phyloP scores from a whole-genome alignment of 2,113 vertebrate species.

The Nyctereutes procyonoides region DNA sequence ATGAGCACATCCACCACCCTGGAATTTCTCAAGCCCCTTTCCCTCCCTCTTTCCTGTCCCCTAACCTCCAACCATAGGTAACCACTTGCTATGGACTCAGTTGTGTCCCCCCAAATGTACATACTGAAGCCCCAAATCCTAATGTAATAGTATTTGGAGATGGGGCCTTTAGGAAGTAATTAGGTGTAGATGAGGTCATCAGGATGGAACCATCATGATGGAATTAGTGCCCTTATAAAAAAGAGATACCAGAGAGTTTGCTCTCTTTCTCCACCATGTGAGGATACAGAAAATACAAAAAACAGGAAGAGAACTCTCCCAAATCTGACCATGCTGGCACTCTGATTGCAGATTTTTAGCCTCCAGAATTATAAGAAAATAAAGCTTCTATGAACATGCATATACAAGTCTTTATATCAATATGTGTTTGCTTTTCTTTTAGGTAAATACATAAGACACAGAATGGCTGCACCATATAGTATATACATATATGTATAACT shows the following conservation, averaged over 20 bases:
- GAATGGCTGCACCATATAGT: background rate
- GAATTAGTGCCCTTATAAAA: background rate
- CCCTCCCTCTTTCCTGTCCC: background rate
- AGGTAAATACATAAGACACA: background rate
- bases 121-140: background rate
- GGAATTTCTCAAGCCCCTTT: background rate
- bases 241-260: background rate
- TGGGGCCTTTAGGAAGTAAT: background rate
- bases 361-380: background rate
- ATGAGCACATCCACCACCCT: background rate
- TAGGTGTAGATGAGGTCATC: background rate
- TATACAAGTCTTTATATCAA: background rate
- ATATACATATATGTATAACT: background rate
- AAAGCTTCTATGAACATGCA: background rate
- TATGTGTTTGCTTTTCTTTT: background rate
- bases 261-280: background rate
- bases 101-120: background rate
- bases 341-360: background rate
- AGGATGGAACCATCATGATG: background rate
- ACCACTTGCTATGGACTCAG: background rate
- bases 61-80: background rate
- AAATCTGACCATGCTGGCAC: background rate
- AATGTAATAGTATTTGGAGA: background rate
- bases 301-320: background rate
- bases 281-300: background rate